Evolutionary conservation across 30 jellyfish, hydroid and myxozoan species (phyloP).

Genomic region (Clytia hemisphaerica): DNA sequence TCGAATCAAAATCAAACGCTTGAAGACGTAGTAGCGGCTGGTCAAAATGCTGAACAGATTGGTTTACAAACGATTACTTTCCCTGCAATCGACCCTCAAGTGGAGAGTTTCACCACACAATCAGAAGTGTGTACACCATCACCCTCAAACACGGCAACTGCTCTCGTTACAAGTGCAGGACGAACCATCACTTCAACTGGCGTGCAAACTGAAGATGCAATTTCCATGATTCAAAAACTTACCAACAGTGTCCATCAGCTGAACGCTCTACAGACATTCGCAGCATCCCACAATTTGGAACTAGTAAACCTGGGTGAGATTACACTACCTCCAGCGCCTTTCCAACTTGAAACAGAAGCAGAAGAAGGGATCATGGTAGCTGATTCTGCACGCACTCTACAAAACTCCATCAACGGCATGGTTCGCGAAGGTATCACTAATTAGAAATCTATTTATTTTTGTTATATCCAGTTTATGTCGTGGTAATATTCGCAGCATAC

Average conservation of each 20-base stretch:
- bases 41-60: conserved; percentile 33
- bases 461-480: too few relatives aligned
- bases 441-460: too few relatives aligned
- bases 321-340: conserved; percentile 89
- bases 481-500: too few relatives aligned
- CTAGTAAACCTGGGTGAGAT: conserved; percentile 91
- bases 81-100: conserved; percentile 88
- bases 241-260: conserved; percentile 93
- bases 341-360: conserved; percentile 63
- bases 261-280: conserved; percentile 89
- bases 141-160: conserved; percentile 54
- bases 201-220: conserved; percentile 93
- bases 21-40: conserved; percentile 28
- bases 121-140: conserved; percentile 67
- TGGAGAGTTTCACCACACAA: conserved; percentile 61
- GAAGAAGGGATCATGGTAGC: conserved; percentile 73
- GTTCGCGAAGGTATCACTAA: conserved; percentile 87
- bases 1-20: conserved; percentile 57
- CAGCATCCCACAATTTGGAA: conserved; percentile 96
- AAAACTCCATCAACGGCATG: conserved; percentile 79
- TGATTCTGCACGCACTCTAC: conserved; percentile 70
- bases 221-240: conserved; percentile 87
- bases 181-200: conserved; percentile 97
- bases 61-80: conserved; percentile 78
- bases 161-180: conserved; percentile 50